Evolutionary conservation across 2,797 vertebrate genomes (phyloP).

Genomic region (Morelia viridis): DNA sequence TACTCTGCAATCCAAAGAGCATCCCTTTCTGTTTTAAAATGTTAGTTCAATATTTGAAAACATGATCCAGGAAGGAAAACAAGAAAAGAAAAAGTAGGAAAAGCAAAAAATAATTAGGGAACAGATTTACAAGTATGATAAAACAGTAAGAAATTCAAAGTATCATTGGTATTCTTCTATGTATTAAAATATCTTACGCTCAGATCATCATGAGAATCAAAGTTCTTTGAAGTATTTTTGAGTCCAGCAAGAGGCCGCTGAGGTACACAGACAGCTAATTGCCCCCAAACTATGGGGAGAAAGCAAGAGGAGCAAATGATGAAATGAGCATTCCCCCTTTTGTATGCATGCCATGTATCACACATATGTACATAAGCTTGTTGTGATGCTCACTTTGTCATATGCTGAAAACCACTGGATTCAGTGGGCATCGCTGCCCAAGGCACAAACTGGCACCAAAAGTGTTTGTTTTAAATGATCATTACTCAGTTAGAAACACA

Average conservation of each 20-base stretch:
- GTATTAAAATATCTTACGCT: background rate
- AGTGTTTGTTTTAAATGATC: background rate
- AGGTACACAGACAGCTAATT: background rate
- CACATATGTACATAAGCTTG: background rate
- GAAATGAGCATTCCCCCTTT: too few species aligned
- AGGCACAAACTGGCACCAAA: background rate
- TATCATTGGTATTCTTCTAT: background rate
- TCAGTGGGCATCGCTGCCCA: background rate
- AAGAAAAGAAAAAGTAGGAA: background rate
- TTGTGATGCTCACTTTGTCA: background rate
- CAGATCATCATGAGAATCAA: background rate
- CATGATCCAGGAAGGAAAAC: background rate
- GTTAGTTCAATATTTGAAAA: constrained; percentile 53
- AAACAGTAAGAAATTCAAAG: background rate
- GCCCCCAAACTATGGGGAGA: background rate
- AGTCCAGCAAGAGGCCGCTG: background rate
- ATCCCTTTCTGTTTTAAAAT: constrained; percentile 17
- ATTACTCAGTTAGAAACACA: background rate
- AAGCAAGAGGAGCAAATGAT: background rate
- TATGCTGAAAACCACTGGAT: background rate
- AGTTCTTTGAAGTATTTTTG: background rate
- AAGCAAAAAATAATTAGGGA: background rate
- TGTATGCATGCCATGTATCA: background rate
- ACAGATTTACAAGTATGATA: background rate
- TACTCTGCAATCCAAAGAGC: constrained; percentile 26